Conservation (phyloP, 1,140 invertebrate species). For the Potamilus streckersoni region DNA sequence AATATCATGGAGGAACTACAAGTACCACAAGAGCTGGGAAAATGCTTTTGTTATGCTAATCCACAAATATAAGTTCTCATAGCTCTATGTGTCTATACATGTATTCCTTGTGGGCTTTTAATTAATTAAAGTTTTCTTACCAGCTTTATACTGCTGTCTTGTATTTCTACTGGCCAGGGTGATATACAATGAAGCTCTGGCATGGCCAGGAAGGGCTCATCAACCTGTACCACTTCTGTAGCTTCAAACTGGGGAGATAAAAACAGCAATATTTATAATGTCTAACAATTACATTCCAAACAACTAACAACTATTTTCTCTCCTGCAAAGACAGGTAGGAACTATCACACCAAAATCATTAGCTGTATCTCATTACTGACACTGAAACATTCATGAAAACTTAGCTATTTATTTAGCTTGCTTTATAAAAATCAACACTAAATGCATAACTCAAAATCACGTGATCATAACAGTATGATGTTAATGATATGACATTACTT, state of each 20-base stretch:
- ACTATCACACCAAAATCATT: background rate
- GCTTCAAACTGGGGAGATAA: slow-evolving; percentile 56
- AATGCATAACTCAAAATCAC: background rate
- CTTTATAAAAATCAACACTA: background rate
- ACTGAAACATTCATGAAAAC: background rate
- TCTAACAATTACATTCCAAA: background rate
- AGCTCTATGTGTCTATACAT: too few relatives aligned
- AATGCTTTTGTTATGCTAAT: too few relatives aligned
- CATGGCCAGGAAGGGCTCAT: slow-evolving; percentile 64
- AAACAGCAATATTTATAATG: slow-evolving; percentile 4
- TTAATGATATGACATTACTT: too few relatives aligned
- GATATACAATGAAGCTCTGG: slow-evolving; percentile 64
- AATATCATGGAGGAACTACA: too few relatives aligned
- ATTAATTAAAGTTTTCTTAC: slow-evolving; percentile 34
- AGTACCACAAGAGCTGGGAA: too few relatives aligned
- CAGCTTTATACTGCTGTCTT: slow-evolving; percentile 59
- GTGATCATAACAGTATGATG: too few relatives aligned
- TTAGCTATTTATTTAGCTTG: background rate
- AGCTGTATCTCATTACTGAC: background rate
- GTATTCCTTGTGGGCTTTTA: too few relatives aligned
- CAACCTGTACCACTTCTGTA: slow-evolving; percentile 58
- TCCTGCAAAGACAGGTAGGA: background rate
- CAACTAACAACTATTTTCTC: background rate
- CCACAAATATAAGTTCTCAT: too few relatives aligned
- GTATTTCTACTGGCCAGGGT: slow-evolving; percentile 64